A percentile compares a stretch with the other conserved stretches of the same genome.
Conservation (phyloP, 2,113 vertebrate species). For the Scatophagus argus region DNA sequence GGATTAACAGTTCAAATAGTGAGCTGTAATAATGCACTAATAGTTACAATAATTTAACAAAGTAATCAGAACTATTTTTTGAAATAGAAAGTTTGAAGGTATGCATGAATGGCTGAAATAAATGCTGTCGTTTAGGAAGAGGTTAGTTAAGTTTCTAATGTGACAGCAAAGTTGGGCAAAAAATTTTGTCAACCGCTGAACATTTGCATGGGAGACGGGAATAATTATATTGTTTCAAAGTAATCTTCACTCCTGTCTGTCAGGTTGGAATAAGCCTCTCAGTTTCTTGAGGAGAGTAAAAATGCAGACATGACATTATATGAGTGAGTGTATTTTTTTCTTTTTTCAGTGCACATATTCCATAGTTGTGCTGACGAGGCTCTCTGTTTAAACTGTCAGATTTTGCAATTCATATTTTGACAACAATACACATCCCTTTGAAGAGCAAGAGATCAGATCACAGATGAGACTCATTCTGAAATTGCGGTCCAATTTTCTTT, state of each 20-base stretch:
- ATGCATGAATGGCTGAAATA: background rate
- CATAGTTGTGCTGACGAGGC: constrained; percentile 6
- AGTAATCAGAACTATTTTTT: background rate
- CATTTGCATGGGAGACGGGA: background rate
- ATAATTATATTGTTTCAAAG: background rate
- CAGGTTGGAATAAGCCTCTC: background rate
- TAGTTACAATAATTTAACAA: too few species aligned
- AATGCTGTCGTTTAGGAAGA: background rate
- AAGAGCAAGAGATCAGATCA: constrained; percentile 47
- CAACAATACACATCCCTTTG: constrained; percentile 19
- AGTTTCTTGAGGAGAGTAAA: constrained; percentile 14
- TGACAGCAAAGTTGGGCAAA: background rate
- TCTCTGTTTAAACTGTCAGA: background rate
- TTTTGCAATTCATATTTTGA: constrained; percentile 52
- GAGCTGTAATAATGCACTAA: too few species aligned
- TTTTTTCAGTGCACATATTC: constrained; percentile 7
- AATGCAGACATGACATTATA: constrained; percentile 1
- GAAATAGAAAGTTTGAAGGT: background rate
- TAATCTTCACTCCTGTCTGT: constrained; percentile 11
- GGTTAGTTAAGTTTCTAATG: background rate
- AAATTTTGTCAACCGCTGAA: background rate
- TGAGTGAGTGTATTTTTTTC: background rate
- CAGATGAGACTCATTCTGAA: constrained; percentile 49
- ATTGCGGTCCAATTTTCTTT: constrained; percentile 59
- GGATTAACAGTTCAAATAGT: background rate